Conservation (phyloP, 1,140 invertebrate species). For the Leptestheria dahalacensis region DNA sequence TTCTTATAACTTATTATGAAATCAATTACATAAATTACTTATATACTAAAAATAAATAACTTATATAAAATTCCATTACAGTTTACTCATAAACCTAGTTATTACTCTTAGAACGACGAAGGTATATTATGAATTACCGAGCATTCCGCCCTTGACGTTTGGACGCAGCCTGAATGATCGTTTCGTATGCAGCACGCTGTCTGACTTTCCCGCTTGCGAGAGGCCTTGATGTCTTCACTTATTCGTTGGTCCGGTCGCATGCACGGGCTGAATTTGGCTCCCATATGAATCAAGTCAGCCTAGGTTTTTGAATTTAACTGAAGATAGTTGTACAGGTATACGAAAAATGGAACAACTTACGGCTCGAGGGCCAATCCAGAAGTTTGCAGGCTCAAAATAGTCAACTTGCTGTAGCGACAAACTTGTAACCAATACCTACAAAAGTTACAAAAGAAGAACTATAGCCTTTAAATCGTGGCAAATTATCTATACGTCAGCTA, state of each 20-base stretch:
- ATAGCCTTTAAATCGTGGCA: too few relatives aligned
- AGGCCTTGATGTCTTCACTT: conserved; percentile 68
- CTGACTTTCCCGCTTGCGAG: conserved; percentile 66
- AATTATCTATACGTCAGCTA: too few relatives aligned
- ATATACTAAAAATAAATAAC: too few relatives aligned
- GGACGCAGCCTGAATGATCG: conserved; percentile 94
- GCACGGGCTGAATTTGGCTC: conserved; percentile 96
- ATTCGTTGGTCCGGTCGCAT: conserved; percentile 90
- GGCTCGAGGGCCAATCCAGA: conserved; percentile 46
- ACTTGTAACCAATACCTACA: conserved; percentile 80
- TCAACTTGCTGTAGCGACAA: conserved; percentile 83
- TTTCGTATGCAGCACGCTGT: conserved; percentile 93
- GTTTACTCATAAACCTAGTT: not conserved
- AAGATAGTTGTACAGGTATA: conserved; percentile 10
- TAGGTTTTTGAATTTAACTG: conserved; percentile 26
- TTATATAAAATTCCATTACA: not conserved
- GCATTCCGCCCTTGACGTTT: conserved; percentile 88
- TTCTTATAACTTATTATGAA: too few relatives aligned
- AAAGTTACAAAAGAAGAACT: too few relatives aligned
- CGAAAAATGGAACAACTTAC: conserved; percentile 27
- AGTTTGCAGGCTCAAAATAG: conserved; percentile 59
- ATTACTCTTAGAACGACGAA: conserved; percentile 1
- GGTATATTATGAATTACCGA: conserved; percentile 50
- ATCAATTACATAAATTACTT: too few relatives aligned
- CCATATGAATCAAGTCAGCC: conserved; percentile 93